A percentile compares a stretch with the other conserved stretches of the same genome.
Evolutionary conservation across 2,797 vertebrate species (phyloP).

Genomic region (Danio aesculapii): DNA sequence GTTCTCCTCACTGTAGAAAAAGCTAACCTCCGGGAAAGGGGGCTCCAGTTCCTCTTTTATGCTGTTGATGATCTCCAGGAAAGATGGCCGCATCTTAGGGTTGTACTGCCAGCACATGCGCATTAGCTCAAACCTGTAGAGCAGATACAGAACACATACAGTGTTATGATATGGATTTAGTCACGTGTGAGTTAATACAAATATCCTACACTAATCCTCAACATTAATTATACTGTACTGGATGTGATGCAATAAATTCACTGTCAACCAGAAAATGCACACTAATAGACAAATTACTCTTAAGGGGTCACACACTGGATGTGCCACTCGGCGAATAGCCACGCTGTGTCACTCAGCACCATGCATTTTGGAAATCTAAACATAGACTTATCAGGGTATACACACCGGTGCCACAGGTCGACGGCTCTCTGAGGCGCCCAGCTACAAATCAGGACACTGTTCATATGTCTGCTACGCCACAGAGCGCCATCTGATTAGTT

Average conservation of each 20-base stretch:
- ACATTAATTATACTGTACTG: not conserved
- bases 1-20: conserved; percentile 99
- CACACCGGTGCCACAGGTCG: too few species aligned
- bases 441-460: too few species aligned
- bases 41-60: conserved; percentile 95
- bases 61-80: conserved; percentile 96
- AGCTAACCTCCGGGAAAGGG: conserved; percentile 92
- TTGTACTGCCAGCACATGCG: conserved; percentile 99
- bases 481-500: too few species aligned
- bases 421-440: too few species aligned
- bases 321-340: too few species aligned
- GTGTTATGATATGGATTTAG: not conserved
- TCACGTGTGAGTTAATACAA: not conserved
- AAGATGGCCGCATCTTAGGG: conserved; percentile 95
- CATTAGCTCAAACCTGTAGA: conserved; percentile 93
- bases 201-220: not conserved
- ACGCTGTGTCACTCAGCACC: too few species aligned
- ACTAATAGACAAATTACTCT: not conserved
- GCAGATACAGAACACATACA: conserved; percentile 35
- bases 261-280: not conserved
- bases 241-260: not conserved
- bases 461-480: too few species aligned
- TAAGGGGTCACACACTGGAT: too few species aligned
- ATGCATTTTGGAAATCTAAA: too few species aligned
- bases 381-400: too few species aligned